phyloP scores from a whole-genome alignment of 2,888 invertebrate species.

The Drosophila vallismaia region DNA sequence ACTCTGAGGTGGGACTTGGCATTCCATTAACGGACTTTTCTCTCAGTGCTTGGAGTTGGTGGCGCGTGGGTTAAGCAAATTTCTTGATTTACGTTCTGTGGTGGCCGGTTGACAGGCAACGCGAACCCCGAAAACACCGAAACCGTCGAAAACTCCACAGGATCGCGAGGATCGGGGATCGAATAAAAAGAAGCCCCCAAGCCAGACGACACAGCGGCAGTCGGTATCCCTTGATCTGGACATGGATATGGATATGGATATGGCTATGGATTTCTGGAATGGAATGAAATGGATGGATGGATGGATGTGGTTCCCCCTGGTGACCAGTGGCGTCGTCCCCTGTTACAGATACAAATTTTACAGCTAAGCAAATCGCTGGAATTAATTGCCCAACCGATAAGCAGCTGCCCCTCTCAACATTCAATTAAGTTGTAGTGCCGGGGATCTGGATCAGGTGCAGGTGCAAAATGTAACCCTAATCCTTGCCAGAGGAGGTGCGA shows the following conservation, averaged over 20 bases:
- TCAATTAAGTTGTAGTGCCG: slow-evolving; percentile 65
- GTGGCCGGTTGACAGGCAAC: slow-evolving; percentile 58
- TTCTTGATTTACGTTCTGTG: slow-evolving; percentile 74
- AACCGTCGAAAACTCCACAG: slow-evolving; percentile 31
- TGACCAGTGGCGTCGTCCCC: slow-evolving; percentile 3
- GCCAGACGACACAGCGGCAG: slow-evolving; percentile 10
- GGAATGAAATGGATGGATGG: too few relatives aligned
- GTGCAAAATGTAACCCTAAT: slow-evolving; percentile 14
- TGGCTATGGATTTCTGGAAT: background rate
- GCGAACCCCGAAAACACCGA: slow-evolving; percentile 30
- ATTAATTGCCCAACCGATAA: slow-evolving; percentile 73
- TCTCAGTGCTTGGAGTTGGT: slow-evolving; percentile 10
- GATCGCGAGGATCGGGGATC: background rate
- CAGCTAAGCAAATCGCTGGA: slow-evolving; percentile 75
- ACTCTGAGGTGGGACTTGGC: too few relatives aligned
- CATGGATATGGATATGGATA: background rate
- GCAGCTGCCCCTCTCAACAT: slow-evolving; percentile 67
- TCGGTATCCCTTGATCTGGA: slow-evolving; percentile 41
- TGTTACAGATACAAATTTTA: slow-evolving; percentile 62
- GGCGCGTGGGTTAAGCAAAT: slow-evolving; percentile 75
- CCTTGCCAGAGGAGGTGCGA: slow-evolving; percentile 29
- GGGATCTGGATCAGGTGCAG: slow-evolving; percentile 9
- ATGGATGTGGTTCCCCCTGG: background rate
- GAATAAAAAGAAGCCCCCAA: background rate
- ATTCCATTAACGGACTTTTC: background rate